Evolutionary conservation across 2,113 vertebrate species (phyloP).

Genomic region (Corythornis vintsioides): DNA sequence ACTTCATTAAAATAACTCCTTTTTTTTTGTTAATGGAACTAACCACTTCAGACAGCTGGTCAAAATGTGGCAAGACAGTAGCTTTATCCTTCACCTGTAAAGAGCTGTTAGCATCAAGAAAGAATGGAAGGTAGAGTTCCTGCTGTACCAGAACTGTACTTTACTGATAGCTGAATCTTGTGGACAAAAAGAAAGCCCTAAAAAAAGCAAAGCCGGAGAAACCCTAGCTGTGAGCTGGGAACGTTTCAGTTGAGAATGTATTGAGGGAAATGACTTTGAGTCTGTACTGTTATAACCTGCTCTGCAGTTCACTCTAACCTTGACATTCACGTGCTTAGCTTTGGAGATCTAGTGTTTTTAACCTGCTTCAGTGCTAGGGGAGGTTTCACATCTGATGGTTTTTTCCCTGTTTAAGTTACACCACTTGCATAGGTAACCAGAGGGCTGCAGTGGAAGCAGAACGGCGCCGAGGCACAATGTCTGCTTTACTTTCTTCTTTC

Average conservation of each 20-base stretch:
- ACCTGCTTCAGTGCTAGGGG: not conserved
- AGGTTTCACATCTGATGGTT: not conserved
- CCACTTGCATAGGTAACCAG: not conserved
- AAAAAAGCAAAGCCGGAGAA: not conserved
- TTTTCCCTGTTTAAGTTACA: not conserved
- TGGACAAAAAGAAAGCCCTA: fast-evolving
- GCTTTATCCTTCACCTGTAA: not conserved
- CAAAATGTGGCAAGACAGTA: not conserved
- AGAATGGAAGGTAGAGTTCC: not conserved
- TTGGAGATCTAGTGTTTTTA: not conserved
- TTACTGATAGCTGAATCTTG: not conserved
- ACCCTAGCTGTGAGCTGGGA: not conserved
- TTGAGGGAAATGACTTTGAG: not conserved
- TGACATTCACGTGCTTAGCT: not conserved
- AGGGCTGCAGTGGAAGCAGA: not conserved
- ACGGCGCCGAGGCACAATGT: not conserved
- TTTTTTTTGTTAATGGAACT: not conserved
- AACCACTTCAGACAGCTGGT: not conserved
- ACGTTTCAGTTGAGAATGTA: not conserved
- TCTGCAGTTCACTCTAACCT: not conserved
- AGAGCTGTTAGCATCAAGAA: not conserved
- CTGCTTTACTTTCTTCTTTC: slow-evolving; percentile 49
- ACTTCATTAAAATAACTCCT: not conserved
- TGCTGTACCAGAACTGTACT: not conserved
- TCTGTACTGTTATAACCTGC: not conserved